Conservation (phyloP, 2,113 vertebrate genomes). For the Ursus arctos region DNA sequence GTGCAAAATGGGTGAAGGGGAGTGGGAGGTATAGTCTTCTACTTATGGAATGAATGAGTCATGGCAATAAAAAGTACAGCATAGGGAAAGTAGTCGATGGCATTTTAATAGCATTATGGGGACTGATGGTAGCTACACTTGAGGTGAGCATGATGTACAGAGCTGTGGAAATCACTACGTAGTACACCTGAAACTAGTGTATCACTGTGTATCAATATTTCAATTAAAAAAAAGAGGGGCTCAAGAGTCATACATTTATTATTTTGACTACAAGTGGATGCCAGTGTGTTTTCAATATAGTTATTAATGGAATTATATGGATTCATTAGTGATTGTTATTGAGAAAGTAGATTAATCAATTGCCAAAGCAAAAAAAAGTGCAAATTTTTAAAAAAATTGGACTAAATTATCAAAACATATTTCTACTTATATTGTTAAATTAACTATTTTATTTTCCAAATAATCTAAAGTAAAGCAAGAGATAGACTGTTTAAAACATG, state of each 20-base stretch:
- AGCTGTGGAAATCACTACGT: neutral
- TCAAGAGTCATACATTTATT: slow-evolving; percentile 70
- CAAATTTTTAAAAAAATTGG: neutral
- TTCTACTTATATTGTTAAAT: neutral
- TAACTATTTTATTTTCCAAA: neutral
- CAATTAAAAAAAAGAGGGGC: neutral
- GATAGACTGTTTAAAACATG: neutral
- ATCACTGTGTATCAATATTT: neutral
- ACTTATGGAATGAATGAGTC: neutral
- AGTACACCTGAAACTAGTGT: neutral
- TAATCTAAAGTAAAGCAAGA: neutral
- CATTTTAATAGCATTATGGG: neutral
- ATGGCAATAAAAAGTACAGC: neutral
- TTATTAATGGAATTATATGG: slow-evolving; percentile 73
- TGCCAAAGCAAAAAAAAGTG: slow-evolving; percentile 8
- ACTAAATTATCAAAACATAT: neutral
- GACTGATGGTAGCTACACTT: neutral
- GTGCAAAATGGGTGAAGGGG: neutral
- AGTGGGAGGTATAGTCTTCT: neutral
- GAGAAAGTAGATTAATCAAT: neutral
- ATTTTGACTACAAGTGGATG: slow-evolving; percentile 67
- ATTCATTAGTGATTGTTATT: slow-evolving; percentile 19
- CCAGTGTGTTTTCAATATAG: slow-evolving; percentile 76
- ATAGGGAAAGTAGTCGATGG: neutral
- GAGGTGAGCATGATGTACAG: neutral